Conservation (phyloP, 2,888 invertebrate genomes). For the Oxyteleia sp. region DNA sequence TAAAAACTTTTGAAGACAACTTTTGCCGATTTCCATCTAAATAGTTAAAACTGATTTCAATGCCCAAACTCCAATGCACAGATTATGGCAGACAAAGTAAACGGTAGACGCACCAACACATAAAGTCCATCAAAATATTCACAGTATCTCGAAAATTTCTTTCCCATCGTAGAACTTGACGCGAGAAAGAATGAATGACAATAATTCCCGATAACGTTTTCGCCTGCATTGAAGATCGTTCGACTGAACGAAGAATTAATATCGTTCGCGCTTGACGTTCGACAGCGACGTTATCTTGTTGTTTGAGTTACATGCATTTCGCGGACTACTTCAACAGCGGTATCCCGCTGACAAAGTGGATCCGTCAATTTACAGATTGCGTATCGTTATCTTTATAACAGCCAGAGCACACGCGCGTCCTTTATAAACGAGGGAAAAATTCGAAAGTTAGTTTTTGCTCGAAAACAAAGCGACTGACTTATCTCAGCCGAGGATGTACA, state of each 20-base stretch:
- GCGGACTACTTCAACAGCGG: slow-evolving; percentile 29
- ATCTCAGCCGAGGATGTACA: too few species aligned
- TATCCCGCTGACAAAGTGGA: slow-evolving; percentile 51
- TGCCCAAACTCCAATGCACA: slow-evolving; percentile 1
- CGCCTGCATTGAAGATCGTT: slow-evolving; percentile 34
- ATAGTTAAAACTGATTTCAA: slow-evolving; percentile 7
- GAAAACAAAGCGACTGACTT: slow-evolving; percentile 25
- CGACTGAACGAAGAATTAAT: slow-evolving; percentile 51
- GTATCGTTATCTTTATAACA: slow-evolving; percentile 34
- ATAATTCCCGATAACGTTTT: slow-evolving; percentile 60
- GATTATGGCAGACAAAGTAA: slow-evolving; percentile 12
- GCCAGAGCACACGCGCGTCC: slow-evolving; percentile 6
- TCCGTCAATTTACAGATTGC: slow-evolving; percentile 56
- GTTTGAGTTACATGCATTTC: slow-evolving; percentile 54
- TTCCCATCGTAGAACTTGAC: slow-evolving; percentile 25
- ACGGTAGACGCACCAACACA: not conserved
- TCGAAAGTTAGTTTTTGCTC: slow-evolving; percentile 23
- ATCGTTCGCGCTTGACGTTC: slow-evolving; percentile 51
- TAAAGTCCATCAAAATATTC: slow-evolving; percentile 42
- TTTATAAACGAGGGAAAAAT: slow-evolving; percentile 28
- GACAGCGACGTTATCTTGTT: slow-evolving; percentile 49
- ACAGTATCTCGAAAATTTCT: slow-evolving; percentile 32
- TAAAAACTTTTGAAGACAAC: not conserved
- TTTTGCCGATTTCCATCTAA: slow-evolving; percentile 1
- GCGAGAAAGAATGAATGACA: slow-evolving; percentile 50